Base-by-base conservation (phyloP, 2,113 vertebrate species). In the Tragelaphus scriptus region DNA sequence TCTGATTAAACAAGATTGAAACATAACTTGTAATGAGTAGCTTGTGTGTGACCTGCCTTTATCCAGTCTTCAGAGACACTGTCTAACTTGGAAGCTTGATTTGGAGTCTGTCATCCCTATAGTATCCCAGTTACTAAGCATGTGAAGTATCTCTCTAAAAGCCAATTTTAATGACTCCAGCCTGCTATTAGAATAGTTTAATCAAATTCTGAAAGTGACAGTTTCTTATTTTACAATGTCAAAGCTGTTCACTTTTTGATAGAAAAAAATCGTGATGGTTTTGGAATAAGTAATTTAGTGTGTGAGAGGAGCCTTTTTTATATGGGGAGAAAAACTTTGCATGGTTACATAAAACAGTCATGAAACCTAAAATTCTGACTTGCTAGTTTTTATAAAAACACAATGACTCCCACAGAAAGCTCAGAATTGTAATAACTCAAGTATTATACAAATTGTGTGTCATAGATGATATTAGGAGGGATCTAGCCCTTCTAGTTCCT, bases 201-300 rank as follows among this genome's bases (percentile, higher is more conserved):
- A 97, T 98, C 92, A 93, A 95, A 97, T 80, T 85, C 92, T 71
- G 53, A 90, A 93, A 88, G 95, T 5, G 75, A 98, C 97, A 97
- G 95, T 91, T 96, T 89, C 47, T 89, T 92, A 53, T 81, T 97
- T 95, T 51, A 85, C 96, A 90, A 92, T 98, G 94, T 98, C 97
- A 98, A 96, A 97, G 80, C 97, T 88, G 49, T 94, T 97, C 90
- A 30, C 47, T 95, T 97, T 94, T 96, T 97, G 84, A 94, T 32
- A 96, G 87, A 81, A 80, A 96, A 88, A 87, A 91, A 59, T 19
- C 55, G 91, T 81, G 75, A 65, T 92, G 75, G 80, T 77, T 94
- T 93, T 92, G 19, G 53, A 91, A 90, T 95, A 59, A 92, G 25
- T 47, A 59, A 17, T 90, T 91, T 65, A 49, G 26, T 0, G 0